Percentiles rank a stretch among this genome's conserved stretches.
Conservation (phyloP, 2,888 invertebrate genomes). For the Nemurella pictetii region DNA sequence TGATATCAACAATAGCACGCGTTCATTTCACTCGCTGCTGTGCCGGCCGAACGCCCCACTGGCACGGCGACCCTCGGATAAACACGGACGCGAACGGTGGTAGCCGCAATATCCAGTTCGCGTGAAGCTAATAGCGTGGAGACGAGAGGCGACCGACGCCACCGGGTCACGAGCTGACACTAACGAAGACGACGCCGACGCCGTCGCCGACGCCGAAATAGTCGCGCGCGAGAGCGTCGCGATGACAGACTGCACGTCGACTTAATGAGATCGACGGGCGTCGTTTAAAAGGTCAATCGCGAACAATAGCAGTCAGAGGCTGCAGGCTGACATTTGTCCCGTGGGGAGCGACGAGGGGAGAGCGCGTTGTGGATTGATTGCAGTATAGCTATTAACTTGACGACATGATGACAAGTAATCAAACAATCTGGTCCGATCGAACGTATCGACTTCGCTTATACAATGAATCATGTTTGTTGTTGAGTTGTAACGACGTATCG, state of each 20-base stretch:
- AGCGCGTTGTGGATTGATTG: not conserved
- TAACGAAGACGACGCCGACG: not conserved
- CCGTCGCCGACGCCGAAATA: not conserved
- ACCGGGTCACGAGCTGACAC: not conserved
- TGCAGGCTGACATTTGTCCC: not conserved
- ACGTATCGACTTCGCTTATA: not conserved
- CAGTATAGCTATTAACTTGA: not conserved
- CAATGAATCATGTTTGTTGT: not conserved
- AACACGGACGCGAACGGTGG: too few relatives aligned
- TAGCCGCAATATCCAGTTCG: not conserved
- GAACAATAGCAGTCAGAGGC: conserved; percentile 1
- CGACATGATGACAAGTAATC: not conserved
- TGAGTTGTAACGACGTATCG: not conserved
- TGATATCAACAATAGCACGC: not conserved
- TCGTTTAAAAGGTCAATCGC: conserved; percentile 11
- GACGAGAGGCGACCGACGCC: not conserved
- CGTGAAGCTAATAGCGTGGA: too few relatives aligned
- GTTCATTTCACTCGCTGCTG: not conserved
- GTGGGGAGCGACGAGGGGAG: not conserved
- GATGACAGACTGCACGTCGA: not conserved
- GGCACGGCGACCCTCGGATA: not conserved
- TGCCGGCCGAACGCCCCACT: not conserved
- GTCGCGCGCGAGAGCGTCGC: not conserved
- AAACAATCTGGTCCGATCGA: not conserved
- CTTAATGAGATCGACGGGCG: not conserved